Evolutionary conservation across 2,113 vertebrate species (phyloP).

Genomic region (Cricetomys ansorgei): DNA sequence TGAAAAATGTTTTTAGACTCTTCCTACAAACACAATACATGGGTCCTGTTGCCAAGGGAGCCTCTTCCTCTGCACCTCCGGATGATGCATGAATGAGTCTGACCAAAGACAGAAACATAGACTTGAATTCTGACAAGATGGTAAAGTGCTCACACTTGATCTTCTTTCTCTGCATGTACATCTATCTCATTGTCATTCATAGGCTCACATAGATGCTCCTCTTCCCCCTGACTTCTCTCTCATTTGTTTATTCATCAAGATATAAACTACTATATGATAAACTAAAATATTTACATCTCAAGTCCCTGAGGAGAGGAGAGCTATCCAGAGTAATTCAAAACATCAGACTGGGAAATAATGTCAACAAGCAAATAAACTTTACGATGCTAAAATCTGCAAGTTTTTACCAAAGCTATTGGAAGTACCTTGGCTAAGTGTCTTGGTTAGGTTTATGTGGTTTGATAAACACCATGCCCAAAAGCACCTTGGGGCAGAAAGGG

Average conservation of each 20-base stretch:
- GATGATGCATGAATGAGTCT: background rate
- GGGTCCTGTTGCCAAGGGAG: background rate
- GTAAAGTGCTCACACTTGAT: background rate
- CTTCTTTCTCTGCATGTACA: background rate
- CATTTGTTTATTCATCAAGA: background rate
- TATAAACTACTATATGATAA: background rate
- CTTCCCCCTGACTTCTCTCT: background rate
- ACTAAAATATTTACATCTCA: background rate
- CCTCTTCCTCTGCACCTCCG: background rate
- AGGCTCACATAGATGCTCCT: background rate
- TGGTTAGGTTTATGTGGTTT: background rate
- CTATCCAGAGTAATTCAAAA: background rate
- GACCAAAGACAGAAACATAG: background rate
- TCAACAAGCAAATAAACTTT: background rate
- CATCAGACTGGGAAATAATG: background rate
- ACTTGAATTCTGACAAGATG: background rate
- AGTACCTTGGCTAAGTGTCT: background rate
- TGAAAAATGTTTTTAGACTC: slow-evolving; percentile 46
- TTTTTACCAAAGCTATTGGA: background rate
- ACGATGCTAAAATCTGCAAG: background rate
- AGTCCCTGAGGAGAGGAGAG: background rate
- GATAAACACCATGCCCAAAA: background rate
- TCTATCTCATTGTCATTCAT: background rate
- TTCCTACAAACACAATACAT: slow-evolving; percentile 11
- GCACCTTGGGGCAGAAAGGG: background rate